These are phyloP conservation scores for Ridgeia piscesae DNA, from an alignment of 1,140 invertebrate genomes.

Conservation along the genomic window DNA sequence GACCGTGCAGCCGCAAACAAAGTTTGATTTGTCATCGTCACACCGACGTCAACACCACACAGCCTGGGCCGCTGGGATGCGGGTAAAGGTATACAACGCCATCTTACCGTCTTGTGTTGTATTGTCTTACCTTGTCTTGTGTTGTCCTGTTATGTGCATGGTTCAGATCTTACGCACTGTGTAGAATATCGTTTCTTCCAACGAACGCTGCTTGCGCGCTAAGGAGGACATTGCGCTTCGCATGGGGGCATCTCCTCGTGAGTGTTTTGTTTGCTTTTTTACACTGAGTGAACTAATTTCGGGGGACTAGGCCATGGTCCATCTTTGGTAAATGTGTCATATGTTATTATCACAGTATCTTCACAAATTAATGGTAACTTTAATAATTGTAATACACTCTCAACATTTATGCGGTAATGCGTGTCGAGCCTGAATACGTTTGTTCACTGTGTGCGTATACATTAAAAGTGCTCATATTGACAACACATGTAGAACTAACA, in stretches of 20 bases:
- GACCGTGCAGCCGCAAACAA: background rate
- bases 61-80: no score
- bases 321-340: no score
- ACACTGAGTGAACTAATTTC: background rate
- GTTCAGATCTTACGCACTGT: background rate
- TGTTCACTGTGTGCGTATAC: background rate
- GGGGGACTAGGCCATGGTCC: background rate
- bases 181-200: background rate
- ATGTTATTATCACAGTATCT: no score
- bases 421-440: background rate
- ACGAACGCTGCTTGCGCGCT: background rate
- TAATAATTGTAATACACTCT: no score
- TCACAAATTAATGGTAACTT: no score
- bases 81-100: background rate
- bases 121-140: background rate
- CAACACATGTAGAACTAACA: background rate
- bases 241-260: background rate
- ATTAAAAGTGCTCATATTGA: background rate
- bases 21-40: background rate
- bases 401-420: no score
- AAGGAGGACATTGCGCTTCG: background rate
- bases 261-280: background rate
- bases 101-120: background rate
- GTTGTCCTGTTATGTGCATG: background rate
- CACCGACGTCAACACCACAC: background rate